Conservation (phyloP, 2,888 invertebrate species). For the Platycnemis pennipes region DNA sequence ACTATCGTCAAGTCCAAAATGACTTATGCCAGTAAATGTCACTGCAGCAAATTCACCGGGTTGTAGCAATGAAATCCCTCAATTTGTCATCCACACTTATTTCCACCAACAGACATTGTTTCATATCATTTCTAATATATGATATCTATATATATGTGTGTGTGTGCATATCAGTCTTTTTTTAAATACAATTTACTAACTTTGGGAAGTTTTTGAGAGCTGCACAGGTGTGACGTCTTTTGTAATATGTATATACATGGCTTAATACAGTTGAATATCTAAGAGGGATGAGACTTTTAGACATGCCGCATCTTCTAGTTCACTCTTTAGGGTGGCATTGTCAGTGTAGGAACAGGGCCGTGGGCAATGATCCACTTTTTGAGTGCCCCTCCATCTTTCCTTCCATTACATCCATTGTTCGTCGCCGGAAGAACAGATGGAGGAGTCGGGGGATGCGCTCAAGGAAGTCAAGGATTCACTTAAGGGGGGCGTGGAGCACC, state of each 20-base stretch:
- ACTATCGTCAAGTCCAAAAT: constrained; percentile 10
- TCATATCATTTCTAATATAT: constrained; percentile 46
- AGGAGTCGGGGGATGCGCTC: constrained; percentile 23
- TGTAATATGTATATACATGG: constrained; percentile 41
- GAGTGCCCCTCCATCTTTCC: constrained; percentile 36
- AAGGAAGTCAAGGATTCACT: constrained; percentile 12
- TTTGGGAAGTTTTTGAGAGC: neutral
- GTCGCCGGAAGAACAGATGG: constrained; percentile 60
- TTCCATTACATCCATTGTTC: neutral
- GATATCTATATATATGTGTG: constrained; percentile 54
- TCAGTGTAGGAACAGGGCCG: constrained; percentile 41
- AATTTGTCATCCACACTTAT: constrained; percentile 46
- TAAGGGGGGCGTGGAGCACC: constrained; percentile 74
- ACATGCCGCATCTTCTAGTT: constrained; percentile 20
- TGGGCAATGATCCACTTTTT: neutral
- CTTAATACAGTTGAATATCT: constrained; percentile 22
- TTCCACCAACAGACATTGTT: constrained; percentile 25
- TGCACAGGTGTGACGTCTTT: neutral
- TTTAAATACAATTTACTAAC: constrained; percentile 52
- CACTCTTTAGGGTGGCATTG: constrained; percentile 23
- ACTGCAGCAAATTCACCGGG: constrained; percentile 23
- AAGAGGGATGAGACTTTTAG: constrained; percentile 30
- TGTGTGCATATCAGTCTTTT: constrained; percentile 65
- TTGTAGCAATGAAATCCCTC: constrained; percentile 1
- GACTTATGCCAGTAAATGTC: constrained; percentile 18